Percentiles rank a stretch among this genome's conserved stretches.
Evolutionary conservation across 2,888 invertebrate species (phyloP).

Genomic region (Cabera pusaria): DNA sequence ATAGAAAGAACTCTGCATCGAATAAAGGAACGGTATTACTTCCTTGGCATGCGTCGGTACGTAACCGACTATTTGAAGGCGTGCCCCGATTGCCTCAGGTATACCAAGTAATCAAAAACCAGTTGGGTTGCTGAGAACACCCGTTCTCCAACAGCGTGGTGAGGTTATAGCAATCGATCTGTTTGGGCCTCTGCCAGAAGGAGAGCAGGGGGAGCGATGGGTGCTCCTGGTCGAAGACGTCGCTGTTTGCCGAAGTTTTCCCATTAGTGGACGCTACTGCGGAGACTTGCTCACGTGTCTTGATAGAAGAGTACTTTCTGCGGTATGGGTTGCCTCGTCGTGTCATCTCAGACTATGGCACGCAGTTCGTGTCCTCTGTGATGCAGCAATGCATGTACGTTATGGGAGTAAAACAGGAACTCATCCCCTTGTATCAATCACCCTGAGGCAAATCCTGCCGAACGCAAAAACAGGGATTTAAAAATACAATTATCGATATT

Average conservation of each 20-base stretch:
- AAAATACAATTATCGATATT: no score
- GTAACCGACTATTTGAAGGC: no score
- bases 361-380: slow-evolving; percentile 43
- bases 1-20: slow-evolving; percentile 23
- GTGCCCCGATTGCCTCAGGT: slow-evolving; percentile 38
- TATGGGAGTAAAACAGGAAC: slow-evolving; percentile 34
- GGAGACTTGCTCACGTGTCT: slow-evolving; percentile 32
- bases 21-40: slow-evolving; percentile 33
- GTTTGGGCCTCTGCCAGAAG: slow-evolving; percentile 35
- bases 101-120: slow-evolving; percentile 44
- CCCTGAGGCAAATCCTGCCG: slow-evolving; percentile 34
- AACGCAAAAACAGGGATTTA: no score
- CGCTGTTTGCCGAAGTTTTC: slow-evolving; percentile 31
- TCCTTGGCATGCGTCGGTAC: slow-evolving; percentile 40
- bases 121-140: slow-evolving; percentile 42
- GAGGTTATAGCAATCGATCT: slow-evolving; percentile 44
- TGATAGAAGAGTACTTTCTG: slow-evolving; percentile 46
- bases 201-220: slow-evolving; percentile 19
- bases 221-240: slow-evolving; percentile 32
- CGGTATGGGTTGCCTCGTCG: slow-evolving; percentile 44
- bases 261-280: slow-evolving; percentile 23
- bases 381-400: slow-evolving; percentile 42
- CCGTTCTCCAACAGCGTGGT: slow-evolving; percentile 28
- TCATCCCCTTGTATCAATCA: slow-evolving; percentile 48
- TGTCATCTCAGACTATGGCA: slow-evolving; percentile 49